Percentiles rank a stretch among this genome's conserved stretches.
Evolutionary conservation across 1,140 invertebrate genomes (phyloP).

Genomic region (Procambarus clarkii): DNA sequence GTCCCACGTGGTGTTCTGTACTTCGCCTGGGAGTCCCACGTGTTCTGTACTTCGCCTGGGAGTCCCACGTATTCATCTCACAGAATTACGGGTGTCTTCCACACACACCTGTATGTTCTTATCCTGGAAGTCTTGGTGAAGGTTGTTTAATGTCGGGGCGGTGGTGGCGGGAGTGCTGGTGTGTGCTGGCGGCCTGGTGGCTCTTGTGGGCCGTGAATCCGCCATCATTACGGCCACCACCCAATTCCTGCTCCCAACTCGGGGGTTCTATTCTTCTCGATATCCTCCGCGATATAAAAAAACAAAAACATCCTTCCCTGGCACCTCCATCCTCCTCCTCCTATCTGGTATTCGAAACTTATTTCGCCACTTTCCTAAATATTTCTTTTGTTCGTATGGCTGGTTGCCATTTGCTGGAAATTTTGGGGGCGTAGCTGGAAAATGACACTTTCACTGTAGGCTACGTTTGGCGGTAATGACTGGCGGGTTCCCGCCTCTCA

Average conservation of each 20-base stretch:
- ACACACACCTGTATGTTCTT: background rate
- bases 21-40: too few relatives aligned
- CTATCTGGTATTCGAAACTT: background rate
- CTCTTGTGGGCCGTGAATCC: constrained; percentile 28
- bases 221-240: constrained; percentile 27
- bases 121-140: too few relatives aligned
- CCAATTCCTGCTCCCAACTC: background rate
- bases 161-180: background rate
- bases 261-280: constrained; percentile 2
- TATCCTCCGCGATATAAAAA: background rate
- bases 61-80: background rate
- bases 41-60: too few relatives aligned
- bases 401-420: constrained; percentile 1
- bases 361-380: background rate
- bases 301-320: too few relatives aligned
- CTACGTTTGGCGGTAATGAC: background rate
- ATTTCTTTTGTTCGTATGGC: background rate
- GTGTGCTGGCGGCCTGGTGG: background rate
- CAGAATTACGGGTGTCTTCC: background rate
- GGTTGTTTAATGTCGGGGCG: too few relatives aligned
- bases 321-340: too few relatives aligned
- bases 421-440: background rate
- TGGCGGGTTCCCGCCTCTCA: constrained; percentile 3
- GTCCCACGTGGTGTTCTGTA: too few relatives aligned
- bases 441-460: background rate